A percentile compares a stretch with the other conserved stretches of the same genome.
Evolutionary conservation across 1,140 invertebrate species (phyloP).

Genomic region (Leptoteleia sp.): DNA sequence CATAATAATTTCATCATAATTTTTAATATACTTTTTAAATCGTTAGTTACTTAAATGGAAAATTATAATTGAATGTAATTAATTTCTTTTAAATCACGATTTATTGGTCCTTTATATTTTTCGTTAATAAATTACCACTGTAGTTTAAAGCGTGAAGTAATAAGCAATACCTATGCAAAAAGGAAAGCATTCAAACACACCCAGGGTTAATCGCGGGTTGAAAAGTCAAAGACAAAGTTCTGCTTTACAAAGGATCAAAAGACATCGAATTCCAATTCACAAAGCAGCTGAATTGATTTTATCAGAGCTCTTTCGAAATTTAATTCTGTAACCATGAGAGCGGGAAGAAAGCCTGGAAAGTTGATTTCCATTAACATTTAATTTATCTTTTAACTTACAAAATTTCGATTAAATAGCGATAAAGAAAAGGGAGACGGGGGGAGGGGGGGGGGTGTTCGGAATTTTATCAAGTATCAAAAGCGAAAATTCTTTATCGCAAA

Average conservation of each 20-base stretch:
- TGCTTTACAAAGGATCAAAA: conserved; percentile 40
- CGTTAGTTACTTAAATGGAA: no score
- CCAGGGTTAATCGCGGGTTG: conserved; percentile 33
- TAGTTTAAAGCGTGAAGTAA: no score
- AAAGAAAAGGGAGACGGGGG: not conserved
- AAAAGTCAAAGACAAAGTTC: conserved; percentile 42
- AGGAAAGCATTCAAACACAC: conserved; percentile 24
- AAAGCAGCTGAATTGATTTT: conserved; percentile 34
- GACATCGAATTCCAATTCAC: conserved; percentile 22
- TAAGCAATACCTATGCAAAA: conserved; percentile 5
- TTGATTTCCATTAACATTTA: conserved; percentile 25
- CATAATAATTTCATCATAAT: no score
- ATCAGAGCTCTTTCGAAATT: conserved; percentile 29
- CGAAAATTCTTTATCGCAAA: no score
- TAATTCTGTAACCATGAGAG: conserved; percentile 3
- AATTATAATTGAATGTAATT: not conserved
- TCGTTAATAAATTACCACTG: no score
- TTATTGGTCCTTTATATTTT: no score
- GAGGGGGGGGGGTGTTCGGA: no score
- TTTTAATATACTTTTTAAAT: no score
- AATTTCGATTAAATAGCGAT: not conserved
- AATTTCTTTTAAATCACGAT: no score
- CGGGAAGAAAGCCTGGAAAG: not conserved
- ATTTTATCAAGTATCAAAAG: no score
- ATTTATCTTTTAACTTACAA: conserved; percentile 4